Percentiles rank a stretch among this genome's conserved stretches.
Conservation (phyloP, 2,113 vertebrate genomes). For the Aythya baeri region DNA sequence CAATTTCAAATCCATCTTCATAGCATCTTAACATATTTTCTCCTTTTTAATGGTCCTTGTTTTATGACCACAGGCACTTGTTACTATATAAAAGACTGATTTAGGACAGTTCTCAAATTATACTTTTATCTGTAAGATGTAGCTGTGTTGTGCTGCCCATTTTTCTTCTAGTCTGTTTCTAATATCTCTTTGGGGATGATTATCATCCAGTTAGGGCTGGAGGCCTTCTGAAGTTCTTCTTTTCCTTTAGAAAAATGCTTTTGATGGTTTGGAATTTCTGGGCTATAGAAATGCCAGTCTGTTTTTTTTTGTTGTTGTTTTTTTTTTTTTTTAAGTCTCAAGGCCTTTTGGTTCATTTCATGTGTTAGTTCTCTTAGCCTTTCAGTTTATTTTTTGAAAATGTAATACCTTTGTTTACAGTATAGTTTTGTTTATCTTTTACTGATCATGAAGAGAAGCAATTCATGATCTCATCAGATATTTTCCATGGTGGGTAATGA, state of each 20-base stretch:
- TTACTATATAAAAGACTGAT: background rate
- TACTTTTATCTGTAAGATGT: background rate
- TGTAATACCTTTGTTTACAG: background rate
- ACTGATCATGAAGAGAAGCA: background rate
- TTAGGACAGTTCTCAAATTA: background rate
- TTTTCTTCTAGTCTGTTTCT: background rate
- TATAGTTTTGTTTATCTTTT: background rate
- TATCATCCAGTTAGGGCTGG: background rate
- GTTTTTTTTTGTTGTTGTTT: background rate
- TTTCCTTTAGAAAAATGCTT: background rate
- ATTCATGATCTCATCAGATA: background rate
- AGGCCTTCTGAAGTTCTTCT: background rate
- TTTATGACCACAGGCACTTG: background rate
- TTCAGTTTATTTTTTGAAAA: background rate
- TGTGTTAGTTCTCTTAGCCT: background rate
- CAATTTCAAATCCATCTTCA: background rate
- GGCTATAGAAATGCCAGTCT: background rate
- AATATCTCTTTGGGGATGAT: background rate
- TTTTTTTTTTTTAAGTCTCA: background rate
- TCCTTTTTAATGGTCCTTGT: background rate
- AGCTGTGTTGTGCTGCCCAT: background rate
- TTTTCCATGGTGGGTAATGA: background rate
- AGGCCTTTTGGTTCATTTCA: background rate
- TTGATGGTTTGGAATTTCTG: background rate
- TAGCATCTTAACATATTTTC: background rate